Base-by-base conservation (phyloP, 2,113 vertebrate genomes). In the Copsychus sechellarum region DNA sequence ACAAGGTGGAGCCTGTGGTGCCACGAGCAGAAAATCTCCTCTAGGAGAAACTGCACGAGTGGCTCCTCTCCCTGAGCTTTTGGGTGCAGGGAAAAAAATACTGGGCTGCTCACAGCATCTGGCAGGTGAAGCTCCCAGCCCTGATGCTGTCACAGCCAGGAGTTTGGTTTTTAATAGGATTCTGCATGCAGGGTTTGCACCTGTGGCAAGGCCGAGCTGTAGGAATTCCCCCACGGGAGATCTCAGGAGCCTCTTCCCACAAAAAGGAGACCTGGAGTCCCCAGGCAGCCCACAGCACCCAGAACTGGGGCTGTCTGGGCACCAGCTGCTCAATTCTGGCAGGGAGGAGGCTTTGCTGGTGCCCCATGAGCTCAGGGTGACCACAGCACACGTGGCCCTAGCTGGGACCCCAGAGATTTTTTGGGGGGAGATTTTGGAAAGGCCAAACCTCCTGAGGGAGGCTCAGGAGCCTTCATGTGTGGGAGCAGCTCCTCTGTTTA, bases 301-400 rank as follows among this genome's bases (percentile, higher is more conserved):
- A 1, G 38, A 25, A 31, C 48, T 60, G 85, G 86, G 51, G 47
- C 10, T 47, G 0, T 28, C 0, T 4, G 9, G 60, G 36, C 65
- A 34, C 25, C 54, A 56, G 51, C 65, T 53, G 15, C 80, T 42
- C 8, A 0, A 0, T 48, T 81, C n/a, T 23, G 67, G 70, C 50
- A 78, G 72, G 26, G 21, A 25, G 72, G 34, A 22, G 21, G 28
- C 3, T 24, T 38, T 43, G 29, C 12, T 12, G 34, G 16, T 34
- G n/a, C 24, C 40, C 51, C 2, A 20, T 4, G 54, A 64, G 50
- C n/a, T 29, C 84, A 28, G 21, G 48, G 0, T 17, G 40, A 40
- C 48, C 48, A 21, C 1, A 3, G 57, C 26, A 28, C 47, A 42
- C 66, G 11, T 0, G 0, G 21, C 51, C n/a, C 50, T 45, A 19